A percentile compares a stretch with the other conserved stretches of the same genome.
Conservation (phyloP, 2,113 vertebrate genomes). For the Agapornis roseicollis region DNA sequence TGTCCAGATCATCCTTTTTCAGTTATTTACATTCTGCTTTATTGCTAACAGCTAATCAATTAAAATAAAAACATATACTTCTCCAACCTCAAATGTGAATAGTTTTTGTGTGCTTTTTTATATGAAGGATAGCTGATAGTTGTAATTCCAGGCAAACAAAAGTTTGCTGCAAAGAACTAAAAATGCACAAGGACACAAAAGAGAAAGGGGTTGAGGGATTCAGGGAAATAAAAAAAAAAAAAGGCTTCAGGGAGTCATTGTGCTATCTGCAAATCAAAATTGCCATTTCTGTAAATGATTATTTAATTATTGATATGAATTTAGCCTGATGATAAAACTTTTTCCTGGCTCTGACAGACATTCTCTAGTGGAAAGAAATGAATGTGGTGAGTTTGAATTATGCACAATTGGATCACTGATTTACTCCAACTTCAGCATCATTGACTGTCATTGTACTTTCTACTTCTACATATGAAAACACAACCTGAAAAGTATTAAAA, state of each 20-base stretch:
- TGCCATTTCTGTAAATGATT: slow-evolving; percentile 26
- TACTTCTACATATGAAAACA: neutral
- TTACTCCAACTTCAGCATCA: slow-evolving; percentile 3
- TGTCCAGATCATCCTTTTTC: slow-evolving; percentile 7
- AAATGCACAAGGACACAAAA: neutral
- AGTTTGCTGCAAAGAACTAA: neutral
- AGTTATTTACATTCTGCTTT: slow-evolving; percentile 30
- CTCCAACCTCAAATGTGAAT: neutral
- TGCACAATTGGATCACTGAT: slow-evolving; percentile 35
- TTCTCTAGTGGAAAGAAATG: slow-evolving; percentile 47
- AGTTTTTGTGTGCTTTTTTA: neutral
- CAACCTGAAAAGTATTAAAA: slow-evolving; percentile 28
- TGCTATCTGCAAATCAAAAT: slow-evolving; percentile 55
- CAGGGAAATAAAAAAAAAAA: neutral
- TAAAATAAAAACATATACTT: slow-evolving; percentile 32
- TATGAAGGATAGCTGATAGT: neutral
- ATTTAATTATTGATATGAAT: slow-evolving; percentile 69
- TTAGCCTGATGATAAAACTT: slow-evolving; percentile 60
- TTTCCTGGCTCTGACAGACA: slow-evolving; percentile 51
- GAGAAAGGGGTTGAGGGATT: neutral
- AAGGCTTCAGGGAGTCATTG: slow-evolving; percentile 34
- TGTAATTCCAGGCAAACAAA: neutral
- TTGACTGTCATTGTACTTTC: slow-evolving; percentile 13
- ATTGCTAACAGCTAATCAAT: slow-evolving; percentile 58
- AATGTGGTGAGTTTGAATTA: slow-evolving; percentile 60